These are phyloP conservation scores for Coecobrya sp. DNA, from an alignment of 2,888 invertebrate genomes.

Conservation along the genomic window DNA sequence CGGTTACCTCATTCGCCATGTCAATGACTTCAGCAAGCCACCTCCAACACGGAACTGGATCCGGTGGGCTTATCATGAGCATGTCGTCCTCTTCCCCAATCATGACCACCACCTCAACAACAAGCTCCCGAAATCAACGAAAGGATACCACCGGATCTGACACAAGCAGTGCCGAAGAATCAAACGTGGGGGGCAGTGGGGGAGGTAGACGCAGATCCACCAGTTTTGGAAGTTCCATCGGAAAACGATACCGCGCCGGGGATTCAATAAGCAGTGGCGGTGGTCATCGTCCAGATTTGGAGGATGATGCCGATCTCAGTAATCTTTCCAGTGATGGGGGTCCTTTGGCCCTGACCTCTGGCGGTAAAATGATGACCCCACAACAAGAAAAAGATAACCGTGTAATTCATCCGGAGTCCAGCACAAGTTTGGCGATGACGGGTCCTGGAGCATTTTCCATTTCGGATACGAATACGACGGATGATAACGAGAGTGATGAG, in stretches of 20 bases:
- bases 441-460: conserved; percentile 84
- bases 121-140: background rate
- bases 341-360: conserved; percentile 79
- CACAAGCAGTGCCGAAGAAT: conserved; percentile 83
- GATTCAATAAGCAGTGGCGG: background rate
- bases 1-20: too few species aligned
- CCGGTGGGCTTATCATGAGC: conserved; percentile 38
- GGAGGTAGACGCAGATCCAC: conserved; percentile 72
- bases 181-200: background rate
- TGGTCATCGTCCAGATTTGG: background rate
- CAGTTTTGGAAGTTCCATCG: conserved; percentile 87
- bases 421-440: conserved; percentile 82
- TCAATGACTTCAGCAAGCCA: background rate
- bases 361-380: background rate
- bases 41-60: background rate
- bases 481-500: conserved; percentile 86
- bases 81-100: conserved; percentile 53
- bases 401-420: conserved; percentile 88
- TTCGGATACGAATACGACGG: conserved; percentile 86
- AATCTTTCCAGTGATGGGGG: conserved; percentile 54
- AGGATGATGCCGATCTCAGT: conserved; percentile 48
- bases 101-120: background rate
- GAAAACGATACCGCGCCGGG: conserved; percentile 88
- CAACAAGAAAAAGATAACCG: conserved; percentile 76
- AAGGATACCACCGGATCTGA: conserved; percentile 73